Evolutionary conservation across 2,113 vertebrate species (phyloP), one percentile per base, ranked within the genome.

Genomic region (Siniperca chuatsi): DNA sequence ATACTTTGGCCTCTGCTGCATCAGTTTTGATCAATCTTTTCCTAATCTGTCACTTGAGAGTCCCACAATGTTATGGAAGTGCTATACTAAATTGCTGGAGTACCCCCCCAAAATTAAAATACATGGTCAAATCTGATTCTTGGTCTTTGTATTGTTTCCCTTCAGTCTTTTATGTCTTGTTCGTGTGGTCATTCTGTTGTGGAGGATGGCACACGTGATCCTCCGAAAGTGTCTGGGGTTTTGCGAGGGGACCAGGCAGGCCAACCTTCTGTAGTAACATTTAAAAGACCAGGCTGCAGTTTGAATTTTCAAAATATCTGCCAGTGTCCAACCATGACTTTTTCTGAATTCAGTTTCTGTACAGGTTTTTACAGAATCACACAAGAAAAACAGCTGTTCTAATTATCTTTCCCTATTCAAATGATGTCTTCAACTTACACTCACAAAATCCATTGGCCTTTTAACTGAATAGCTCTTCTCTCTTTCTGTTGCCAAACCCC

Each of bases 381-480:
- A 48, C 23, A 48, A 75, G 73, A 75, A 82, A 85, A 78, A 62
- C 37, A 65, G 46, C 66, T 61, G n/a, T 33, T 70, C 50, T 81
- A 23, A 71, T 81, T n/a, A 74, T 83, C 18, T 50, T 25, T 50
- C 18, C 46, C 21, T 20, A 29, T 55, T 82, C 42, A 62, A 50
- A 78, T 8, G 57, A 61, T 68, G 10, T 75, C 71, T 74, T 73
- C 69, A 79, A 57, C 81, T 70, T 76, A 70, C 54, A 77, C 73
- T 70, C 42, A 1, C 80, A 68, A 77, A 78, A 77, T 78, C 73
- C 64, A 44, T 46, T 75, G 87, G 81, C 81, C 84, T 89, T 86
- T 82, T 70, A 79, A 81, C 64, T 87, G 80, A 90, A 87, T 78
- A 86, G 77, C 74, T 82, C 77, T 67, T 86, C 55, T 87, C 76